phyloP scores from a whole-genome alignment of 2,888 invertebrate genomes.

The Hanleya hanleyi region DNA sequence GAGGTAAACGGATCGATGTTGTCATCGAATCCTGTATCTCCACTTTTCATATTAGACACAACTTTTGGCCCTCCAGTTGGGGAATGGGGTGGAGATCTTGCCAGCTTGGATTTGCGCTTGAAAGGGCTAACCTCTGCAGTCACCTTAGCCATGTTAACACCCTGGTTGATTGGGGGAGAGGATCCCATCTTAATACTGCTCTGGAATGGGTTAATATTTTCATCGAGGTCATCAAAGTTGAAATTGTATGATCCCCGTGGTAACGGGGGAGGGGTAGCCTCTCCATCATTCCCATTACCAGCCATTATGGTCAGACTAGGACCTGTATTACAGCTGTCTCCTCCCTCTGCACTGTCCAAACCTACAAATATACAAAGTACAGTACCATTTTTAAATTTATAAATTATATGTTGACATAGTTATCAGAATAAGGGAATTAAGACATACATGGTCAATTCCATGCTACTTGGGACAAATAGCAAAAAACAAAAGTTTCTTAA shows the following conservation, averaged over 20 bases:
- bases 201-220: conserved; percentile 63
- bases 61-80: background rate
- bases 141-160: background rate
- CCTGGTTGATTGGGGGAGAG: conserved; percentile 40
- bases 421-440: no score
- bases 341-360: no score
- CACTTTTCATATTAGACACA: background rate
- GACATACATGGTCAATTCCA: no score
- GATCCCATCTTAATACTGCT: conserved; percentile 47
- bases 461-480: no score
- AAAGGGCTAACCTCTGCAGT: background rate
- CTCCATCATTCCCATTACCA: background rate
- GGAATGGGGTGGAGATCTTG: background rate
- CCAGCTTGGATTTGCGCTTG: background rate
- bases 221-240: conserved; percentile 69
- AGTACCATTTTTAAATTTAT: no score
- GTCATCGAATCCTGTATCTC: background rate
- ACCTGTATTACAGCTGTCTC: no score
- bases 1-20: background rate
- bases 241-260: conserved; percentile 63
- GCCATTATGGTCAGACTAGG: no score
- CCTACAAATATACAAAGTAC: no score
- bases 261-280: conserved; percentile 73
- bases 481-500: no score
- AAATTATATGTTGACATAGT: no score